Evolutionary conservation across 2,113 vertebrate genomes (phyloP).

Genomic region (Pavo muticus): DNA sequence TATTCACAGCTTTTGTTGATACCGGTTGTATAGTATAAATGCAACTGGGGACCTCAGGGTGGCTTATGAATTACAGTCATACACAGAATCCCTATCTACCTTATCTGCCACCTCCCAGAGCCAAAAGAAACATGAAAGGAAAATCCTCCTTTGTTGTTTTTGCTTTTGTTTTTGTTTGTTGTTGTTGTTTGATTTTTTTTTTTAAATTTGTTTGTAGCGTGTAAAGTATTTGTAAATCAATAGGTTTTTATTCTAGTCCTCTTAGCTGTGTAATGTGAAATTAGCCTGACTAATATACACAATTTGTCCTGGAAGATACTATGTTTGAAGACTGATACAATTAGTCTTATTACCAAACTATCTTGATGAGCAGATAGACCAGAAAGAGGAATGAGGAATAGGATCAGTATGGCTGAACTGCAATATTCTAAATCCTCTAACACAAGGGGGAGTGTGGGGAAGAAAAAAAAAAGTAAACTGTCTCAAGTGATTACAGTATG

Average conservation of each 20-base stretch:
- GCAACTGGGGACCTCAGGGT: background rate
- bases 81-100: background rate
- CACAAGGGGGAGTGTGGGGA: background rate
- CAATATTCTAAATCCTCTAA: background rate
- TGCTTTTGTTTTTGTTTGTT: background rate
- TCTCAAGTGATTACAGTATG: background rate
- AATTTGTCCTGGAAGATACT: background rate
- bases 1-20: background rate
- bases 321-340: background rate
- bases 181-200: background rate
- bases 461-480: background rate
- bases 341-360: background rate
- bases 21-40: background rate
- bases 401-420: background rate
- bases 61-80: background rate
- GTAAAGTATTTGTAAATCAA: background rate
- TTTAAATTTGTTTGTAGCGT: background rate
- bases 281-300: background rate
- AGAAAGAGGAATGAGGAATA: background rate
- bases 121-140: background rate
- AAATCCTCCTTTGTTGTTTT: background rate
- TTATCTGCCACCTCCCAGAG: background rate
- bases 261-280: background rate
- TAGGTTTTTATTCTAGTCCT: background rate
- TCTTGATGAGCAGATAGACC: background rate